Evolutionary conservation across 2,113 vertebrate genomes (phyloP), one percentile per base, ranked within the genome.

Genomic region (Zapus hudsonius): DNA sequence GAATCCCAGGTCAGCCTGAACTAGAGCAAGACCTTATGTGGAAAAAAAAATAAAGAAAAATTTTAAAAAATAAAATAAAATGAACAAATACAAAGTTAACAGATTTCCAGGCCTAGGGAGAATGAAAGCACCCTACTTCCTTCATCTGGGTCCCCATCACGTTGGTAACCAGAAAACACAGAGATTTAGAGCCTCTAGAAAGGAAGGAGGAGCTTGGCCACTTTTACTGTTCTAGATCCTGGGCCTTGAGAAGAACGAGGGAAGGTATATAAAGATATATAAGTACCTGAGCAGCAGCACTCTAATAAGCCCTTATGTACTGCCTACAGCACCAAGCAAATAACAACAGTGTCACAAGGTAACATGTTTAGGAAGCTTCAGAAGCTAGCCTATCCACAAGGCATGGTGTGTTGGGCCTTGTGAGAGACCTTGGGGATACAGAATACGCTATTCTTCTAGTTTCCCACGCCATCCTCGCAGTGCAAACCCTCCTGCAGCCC

Each of bases 211-310:
- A 19, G 36, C 67, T 61, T 7, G 6, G 23, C n/a, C n/a, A 42
- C 63, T 61, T 40, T n/a, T n/a, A 47, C 23, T 42, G 66, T 20
- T 42, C 19, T 3, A 40, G n/a, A 47, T 7, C 33, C 64, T 67
- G 66, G 36, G 29, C 66, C 42, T 59, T 29, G 33, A 79, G 84
- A 64, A 78, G 61, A 52, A 78, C 2, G 7, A 2, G 57, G 42
- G 22, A 33, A 52, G 13, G 33, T 12, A 66, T 0, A 38, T 1
- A 7, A 59, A 64, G 38, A 31, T 12, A 42, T 0, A 38, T 0
- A 7, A 59, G 55, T 31, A 31, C 22, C 12, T 0, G 52, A 20
- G 61, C 27, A 23, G 59, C 67, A 33, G 57, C 47, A 7, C 23
- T 31, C 73, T 23, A 4, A 82, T 23, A 4, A 82, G 20, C 22